Percentiles rank a stretch among this genome's conserved stretches.
phyloP scores from a whole-genome alignment of 2,888 invertebrate species.

The Apomyelois bistriatella region DNA sequence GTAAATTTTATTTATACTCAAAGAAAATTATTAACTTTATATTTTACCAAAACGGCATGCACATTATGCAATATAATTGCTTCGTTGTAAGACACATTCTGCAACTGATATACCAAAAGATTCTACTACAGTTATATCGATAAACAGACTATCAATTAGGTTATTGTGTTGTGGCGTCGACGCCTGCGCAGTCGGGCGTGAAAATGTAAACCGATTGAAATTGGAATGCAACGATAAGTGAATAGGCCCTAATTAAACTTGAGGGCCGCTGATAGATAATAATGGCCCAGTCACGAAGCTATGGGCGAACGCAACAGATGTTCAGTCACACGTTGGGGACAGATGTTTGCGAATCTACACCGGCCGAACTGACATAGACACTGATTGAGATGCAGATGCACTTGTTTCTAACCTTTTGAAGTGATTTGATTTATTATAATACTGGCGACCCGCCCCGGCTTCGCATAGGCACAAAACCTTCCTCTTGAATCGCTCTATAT shows the following conservation, averaged over 20 bases:
- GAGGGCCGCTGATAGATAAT: slow-evolving; percentile 56
- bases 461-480: too few relatives aligned
- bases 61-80: slow-evolving; percentile 15
- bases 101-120: too few relatives aligned
- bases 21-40: slow-evolving; percentile 36
- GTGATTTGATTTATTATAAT: slow-evolving; percentile 25
- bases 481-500: too few relatives aligned
- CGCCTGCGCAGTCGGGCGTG: slow-evolving; percentile 51
- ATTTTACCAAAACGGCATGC: slow-evolving; percentile 22
- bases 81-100: not conserved
- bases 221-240: slow-evolving; percentile 64
- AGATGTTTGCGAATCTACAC: slow-evolving; percentile 56
- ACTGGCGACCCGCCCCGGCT: too few relatives aligned
- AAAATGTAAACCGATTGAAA: slow-evolving; percentile 61
- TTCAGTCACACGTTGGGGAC: slow-evolving; percentile 53
- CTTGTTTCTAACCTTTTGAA: slow-evolving; percentile 10
- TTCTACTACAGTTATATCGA: too few relatives aligned
- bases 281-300: slow-evolving; percentile 50
- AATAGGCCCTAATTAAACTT: slow-evolving; percentile 70
- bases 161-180: slow-evolving; percentile 42
- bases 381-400: slow-evolving; percentile 21
- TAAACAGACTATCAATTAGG: slow-evolving; percentile 32
- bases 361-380: slow-evolving; percentile 43
- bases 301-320: slow-evolving; percentile 64
- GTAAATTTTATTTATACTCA: slow-evolving; percentile 36